phyloP scores from a whole-genome alignment of 92 coral and sea anemone species.

The Zoanthus solanderi region DNA sequence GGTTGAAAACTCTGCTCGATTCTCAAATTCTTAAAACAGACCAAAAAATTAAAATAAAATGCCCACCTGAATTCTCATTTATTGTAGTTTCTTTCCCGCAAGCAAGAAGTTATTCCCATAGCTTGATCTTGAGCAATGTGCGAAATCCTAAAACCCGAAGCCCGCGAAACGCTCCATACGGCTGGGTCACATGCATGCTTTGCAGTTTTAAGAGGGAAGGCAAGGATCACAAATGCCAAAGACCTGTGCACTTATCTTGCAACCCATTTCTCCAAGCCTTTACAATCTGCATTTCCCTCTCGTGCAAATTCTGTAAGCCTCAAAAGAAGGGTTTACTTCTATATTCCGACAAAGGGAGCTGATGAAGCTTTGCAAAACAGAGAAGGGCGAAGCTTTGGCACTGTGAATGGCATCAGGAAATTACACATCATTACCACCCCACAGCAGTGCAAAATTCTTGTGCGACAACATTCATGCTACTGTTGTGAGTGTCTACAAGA shows the following conservation, averaged over 20 bases:
- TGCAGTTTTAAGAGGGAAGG: slow-evolving; percentile 61
- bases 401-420: slow-evolving; percentile 4
- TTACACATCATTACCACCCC: slow-evolving; percentile 28
- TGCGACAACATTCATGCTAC: not conserved
- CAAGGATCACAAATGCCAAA: slow-evolving; percentile 55
- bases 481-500: slow-evolving; percentile 3
- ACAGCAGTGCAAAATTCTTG: slow-evolving; percentile 3
- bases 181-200: slow-evolving; percentile 11
- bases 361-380: not conserved
- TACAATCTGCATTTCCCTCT: slow-evolving; percentile 1
- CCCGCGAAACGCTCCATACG: too few relatives aligned
- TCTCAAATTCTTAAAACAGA: not conserved
- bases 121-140: not conserved
- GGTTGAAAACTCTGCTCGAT: not conserved
- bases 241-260: slow-evolving; percentile 48
- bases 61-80: not conserved
- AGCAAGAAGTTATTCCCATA: not conserved
- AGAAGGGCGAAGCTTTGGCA: slow-evolving; percentile 24
- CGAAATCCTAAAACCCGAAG: not conserved
- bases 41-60: not conserved
- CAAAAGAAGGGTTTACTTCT: not conserved
- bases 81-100: not conserved
- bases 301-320: not conserved
- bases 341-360: not conserved
- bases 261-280: slow-evolving; percentile 36